Base-by-base conservation (phyloP, 2,888 invertebrate genomes). In the Epistrophella euchroma region DNA sequence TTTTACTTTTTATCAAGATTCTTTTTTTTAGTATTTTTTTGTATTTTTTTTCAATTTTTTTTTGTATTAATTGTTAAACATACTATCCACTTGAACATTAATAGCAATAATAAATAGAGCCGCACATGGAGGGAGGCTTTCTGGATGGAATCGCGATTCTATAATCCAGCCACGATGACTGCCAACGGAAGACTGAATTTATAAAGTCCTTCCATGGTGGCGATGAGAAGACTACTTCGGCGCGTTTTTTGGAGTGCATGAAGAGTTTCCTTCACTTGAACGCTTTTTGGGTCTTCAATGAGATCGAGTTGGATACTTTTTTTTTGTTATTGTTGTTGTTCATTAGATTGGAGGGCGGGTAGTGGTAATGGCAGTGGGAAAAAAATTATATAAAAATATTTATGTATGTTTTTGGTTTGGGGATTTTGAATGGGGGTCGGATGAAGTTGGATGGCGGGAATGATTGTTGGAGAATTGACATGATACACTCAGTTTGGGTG, bases 151-250 rank as follows among this genome's bases (percentile, higher is more conserved):
- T 77, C 75, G 66, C 68, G 70, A 45, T 71, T 74, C 37, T 22
- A 4, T 58, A 86, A 78, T 75, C 86, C 77, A 82, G 72, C 74
- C 88, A 71, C 88, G 87, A 60, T 87, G 88, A 87, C 87, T 86
- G 88, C 88, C 87, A 88, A 81, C 81, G 86, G 82, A 86, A 88
- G 88, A 88, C 88, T 88, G 85, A 66, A 19, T 25, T 45, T 43
- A 80, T 74, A 64, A 64, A 82, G 86, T 86, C 86, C 86, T 86
- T 80, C 71, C 82, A 73, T 86, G 82, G 82, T 86, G 86, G n/a
- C 82, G 86, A 86, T 78, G 86, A 86, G 86, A 86, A 86, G 82
- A 82, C 77, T 78, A 74, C 82, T 86, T 74, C 74, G 82, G 77
- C 73, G 82, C 74, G 60, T 78, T 66, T 82, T 86, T 86, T 82